These are phyloP conservation scores for Enchytraeus crypticus DNA, from an alignment of 2,888 invertebrate genomes.

Conservation along the genomic window DNA sequence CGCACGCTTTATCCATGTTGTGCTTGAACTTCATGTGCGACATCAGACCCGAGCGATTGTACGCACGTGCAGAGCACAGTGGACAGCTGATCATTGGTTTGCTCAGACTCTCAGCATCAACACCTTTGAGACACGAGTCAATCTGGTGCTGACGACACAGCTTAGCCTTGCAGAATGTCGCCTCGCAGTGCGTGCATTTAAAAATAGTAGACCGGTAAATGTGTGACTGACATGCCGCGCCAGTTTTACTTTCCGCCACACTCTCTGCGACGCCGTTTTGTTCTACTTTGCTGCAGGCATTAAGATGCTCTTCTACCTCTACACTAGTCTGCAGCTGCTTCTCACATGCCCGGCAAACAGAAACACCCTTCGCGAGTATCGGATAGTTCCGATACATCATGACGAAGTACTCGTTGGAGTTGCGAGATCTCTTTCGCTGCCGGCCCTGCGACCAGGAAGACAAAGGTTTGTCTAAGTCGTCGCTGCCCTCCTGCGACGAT, in stretches of 20 bases:
- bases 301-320: constrained; percentile 6
- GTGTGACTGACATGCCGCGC: neutral
- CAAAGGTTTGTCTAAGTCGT: too few relatives aligned
- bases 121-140: constrained; percentile 1
- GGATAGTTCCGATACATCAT: constrained; percentile 15
- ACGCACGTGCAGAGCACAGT: constrained; percentile 7
- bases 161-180: constrained; percentile 16
- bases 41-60: constrained; percentile 13
- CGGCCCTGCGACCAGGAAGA: too few relatives aligned
- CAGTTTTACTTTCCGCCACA: neutral
- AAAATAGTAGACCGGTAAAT: constrained; percentile 13
- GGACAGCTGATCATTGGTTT: constrained; percentile 11
- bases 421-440: constrained; percentile 7
- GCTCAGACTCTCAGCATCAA: constrained; percentile 2
- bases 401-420: constrained; percentile 13
- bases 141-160: constrained; percentile 13
- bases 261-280: too few relatives aligned
- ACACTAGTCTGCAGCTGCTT: neutral
- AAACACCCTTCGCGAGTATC: constrained; percentile 10
- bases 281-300: neutral
- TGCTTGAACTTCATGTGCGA: constrained; percentile 19
- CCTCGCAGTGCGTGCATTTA: constrained; percentile 15
- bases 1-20: constrained; percentile 10
- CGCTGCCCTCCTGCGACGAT: too few relatives aligned
- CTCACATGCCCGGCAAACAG: constrained; percentile 6